A percentile compares a stretch with the other conserved stretches of the same genome.
Conservation (phyloP, 2,888 invertebrate genomes). For the Scaptodrosophila latifasciaeformis region DNA sequence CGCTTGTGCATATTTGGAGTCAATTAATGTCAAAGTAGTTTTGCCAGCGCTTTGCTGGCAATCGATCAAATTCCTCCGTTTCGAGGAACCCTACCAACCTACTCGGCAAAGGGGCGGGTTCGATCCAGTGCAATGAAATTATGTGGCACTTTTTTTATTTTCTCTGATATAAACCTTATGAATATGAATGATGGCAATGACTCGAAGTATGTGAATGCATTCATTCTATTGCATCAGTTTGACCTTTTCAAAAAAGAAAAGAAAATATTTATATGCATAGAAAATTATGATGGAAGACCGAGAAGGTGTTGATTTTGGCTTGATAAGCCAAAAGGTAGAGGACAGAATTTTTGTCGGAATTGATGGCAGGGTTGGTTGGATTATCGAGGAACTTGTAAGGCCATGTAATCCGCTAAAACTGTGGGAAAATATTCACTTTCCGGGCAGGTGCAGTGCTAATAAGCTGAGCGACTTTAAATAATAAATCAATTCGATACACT, state of each 20-base stretch:
- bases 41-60: slow-evolving; percentile 30
- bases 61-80: slow-evolving; percentile 50
- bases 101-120: neutral
- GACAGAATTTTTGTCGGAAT: slow-evolving; percentile 21
- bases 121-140: slow-evolving; percentile 40
- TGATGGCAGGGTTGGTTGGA: no score
- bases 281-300: neutral
- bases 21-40: slow-evolving; percentile 67
- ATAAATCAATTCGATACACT: no score
- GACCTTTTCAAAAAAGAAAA: slow-evolving; percentile 18
- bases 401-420: neutral
- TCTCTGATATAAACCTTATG: slow-evolving; percentile 33
- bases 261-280: slow-evolving; percentile 12
- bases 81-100: neutral
- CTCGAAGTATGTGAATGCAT: neutral
- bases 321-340: slow-evolving; percentile 27
- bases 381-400: no score
- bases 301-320: slow-evolving; percentile 41
- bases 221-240: slow-evolving; percentile 9
- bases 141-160: slow-evolving; percentile 32
- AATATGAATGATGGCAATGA: slow-evolving; percentile 55
- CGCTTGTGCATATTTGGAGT: slow-evolving; percentile 66
- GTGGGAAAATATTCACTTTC: neutral
- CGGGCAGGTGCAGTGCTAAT: no score
- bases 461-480: no score